phyloP scores from a whole-genome alignment of 2,797 vertebrate species.

The Varecia variegata region DNA sequence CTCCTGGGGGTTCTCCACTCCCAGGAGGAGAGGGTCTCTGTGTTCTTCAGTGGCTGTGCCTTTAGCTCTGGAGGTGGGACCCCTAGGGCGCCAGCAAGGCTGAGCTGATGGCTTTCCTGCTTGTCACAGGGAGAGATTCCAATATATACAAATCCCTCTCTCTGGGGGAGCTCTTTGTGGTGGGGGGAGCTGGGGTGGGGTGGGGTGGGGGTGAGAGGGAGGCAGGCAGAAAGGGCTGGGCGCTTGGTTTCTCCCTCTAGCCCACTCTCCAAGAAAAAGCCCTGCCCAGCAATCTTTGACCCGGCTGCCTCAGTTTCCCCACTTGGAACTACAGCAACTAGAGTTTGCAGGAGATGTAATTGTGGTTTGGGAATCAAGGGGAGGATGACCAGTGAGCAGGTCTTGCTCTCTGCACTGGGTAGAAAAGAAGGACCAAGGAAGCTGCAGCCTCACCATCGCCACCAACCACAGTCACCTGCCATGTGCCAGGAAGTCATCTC shows the following conservation, averaged over 20 bases:
- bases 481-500: accelerated
- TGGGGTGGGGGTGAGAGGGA: background rate
- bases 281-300: background rate
- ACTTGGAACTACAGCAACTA: accelerated
- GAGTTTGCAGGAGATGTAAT: background rate
- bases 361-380: background rate
- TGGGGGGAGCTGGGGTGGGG: too few species aligned
- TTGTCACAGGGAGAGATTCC: background rate
- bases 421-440: background rate
- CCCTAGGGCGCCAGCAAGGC: background rate
- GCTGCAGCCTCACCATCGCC: accelerated
- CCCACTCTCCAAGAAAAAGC: background rate
- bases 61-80: background rate
- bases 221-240: background rate
- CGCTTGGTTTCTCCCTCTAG: background rate
- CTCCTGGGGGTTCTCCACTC: background rate
- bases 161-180: background rate
- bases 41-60: background rate
- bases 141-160: accelerated
- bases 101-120: background rate
- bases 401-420: background rate
- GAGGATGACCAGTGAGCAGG: background rate
- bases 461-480: accelerated
- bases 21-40: background rate
- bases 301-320: constrained; percentile 41